Base-by-base conservation (phyloP, 2,113 vertebrate species). In the Myiozetetes cayanensis region DNA sequence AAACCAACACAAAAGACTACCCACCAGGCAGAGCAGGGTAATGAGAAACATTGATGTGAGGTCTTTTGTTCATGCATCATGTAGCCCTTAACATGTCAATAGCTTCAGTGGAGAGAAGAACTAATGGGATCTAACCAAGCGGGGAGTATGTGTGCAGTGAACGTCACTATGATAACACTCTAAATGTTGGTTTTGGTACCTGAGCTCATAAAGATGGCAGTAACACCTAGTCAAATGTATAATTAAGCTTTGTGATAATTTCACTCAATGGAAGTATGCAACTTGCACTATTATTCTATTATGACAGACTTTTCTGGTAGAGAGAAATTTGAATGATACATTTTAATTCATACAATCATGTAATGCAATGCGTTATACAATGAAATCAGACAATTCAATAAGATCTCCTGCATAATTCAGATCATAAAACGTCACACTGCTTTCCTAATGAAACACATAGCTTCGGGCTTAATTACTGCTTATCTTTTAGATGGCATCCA, bases 111-210 rank as follows among this genome's bases (percentile, higher is more conserved):
- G 67, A 85, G 55, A 72, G 13, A 74, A 80, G 39, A 56, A 7
- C 22, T 49, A 35, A 31, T 14, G 15, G 4, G 5, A 15, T 44
- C 31, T 68, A 55, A 70, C 10, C 9, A 55, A 52, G 44, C 83
- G 14, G 22, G 2, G 16, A 86, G 9, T 19, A 39, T 0, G 0
- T 7, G 3, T 62, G 43, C 62, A 37, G 31, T 59, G 47, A 85
- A 21, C 23, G 68, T 16, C 30, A 37, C 18, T n/a, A 50, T 6
- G 18, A 62, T 4, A 87, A 56, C 85, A 37, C 5, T 39, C 24
- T 58, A 43, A 73, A 21, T 31, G 19, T 33, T 81, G 20, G 5
- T 65, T 66, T 74, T 66, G 3, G 3, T 58, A 50, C 17, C 35
- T 47, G 20, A 78, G 23, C 21, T 71, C 18, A 52, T 59, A 47